Evolutionary conservation across 35 echinoderm and acorn worm species (phyloP).

Genomic region (Ophioderma brevispina): DNA sequence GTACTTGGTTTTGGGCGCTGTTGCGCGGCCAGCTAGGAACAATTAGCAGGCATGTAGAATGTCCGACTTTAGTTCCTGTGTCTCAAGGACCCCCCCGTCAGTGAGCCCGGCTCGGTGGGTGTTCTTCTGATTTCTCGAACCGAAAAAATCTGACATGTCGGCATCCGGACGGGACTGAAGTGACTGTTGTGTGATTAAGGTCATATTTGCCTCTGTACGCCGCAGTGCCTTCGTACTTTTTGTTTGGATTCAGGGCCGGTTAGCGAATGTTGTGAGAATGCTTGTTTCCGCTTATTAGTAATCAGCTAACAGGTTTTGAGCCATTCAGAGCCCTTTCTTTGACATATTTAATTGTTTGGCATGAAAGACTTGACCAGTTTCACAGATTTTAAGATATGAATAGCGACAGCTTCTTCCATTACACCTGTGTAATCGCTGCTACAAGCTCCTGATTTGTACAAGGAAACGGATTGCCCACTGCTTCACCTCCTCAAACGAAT

Average conservation of each 20-base stretch:
- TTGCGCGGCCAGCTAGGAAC: neutral
- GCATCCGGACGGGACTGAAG: neutral
- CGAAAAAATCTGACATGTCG: neutral
- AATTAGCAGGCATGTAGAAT: neutral
- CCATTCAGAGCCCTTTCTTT: too few relatives aligned
- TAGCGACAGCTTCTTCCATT: neutral
- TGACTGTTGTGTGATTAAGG: neutral
- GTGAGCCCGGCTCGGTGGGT: neutral
- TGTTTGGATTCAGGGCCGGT: neutral
- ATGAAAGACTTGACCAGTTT: too few relatives aligned
- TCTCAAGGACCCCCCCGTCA: neutral
- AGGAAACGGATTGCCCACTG: too few relatives aligned
- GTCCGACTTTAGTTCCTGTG: neutral
- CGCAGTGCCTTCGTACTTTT: neutral
- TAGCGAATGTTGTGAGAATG: conserved; percentile 16
- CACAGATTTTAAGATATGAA: neutral
- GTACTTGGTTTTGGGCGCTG: neutral
- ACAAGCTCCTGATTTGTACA: too few relatives aligned
- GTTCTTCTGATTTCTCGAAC: neutral
- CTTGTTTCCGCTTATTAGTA: conserved; percentile 9
- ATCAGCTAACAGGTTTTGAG: conserved; percentile 12
- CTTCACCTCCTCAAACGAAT: neutral
- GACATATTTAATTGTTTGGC: neutral
- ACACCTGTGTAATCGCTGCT: neutral
- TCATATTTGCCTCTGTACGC: neutral